Evolutionary conservation across 2,888 invertebrate species (phyloP), one percentile per base, ranked within the genome.

Genomic region (Xiphydria camelus): DNA sequence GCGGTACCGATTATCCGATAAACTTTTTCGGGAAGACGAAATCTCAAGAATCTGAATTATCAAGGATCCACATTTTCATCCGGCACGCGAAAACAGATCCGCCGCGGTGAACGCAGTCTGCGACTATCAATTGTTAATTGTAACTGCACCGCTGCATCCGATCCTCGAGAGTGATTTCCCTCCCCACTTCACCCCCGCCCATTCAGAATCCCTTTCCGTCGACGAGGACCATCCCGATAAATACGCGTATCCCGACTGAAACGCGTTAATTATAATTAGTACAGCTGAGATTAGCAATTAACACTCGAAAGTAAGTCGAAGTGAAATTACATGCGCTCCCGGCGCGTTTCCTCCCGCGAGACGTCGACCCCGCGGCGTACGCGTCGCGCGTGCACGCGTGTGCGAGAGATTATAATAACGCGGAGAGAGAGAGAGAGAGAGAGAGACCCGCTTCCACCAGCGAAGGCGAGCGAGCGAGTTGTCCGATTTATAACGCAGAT

Each of bases 401-500:
- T 47, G 51, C 46, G 42, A 45, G 47, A 53, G n/a, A n/a, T n/a
- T n/a, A n/a, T 55, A 57, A 55, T 56, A 55, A 56, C 57, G 54
- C 42, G 36, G 46, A 47, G 41, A n/a, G 49, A 36, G 41, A 40
- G n/a, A n/a, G n/a, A n/a, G n/a, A n/a, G n/a, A n/a, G 51, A 44
- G 59, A 52, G n/a, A n/a, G n/a, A n/a, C n/a, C n/a, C n/a, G n/a
- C n/a, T 50, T 57, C 57, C 59, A 52, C 29, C 29, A 29, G n/a
- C 12, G 57, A 54, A 61, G 57, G 60, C 55, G 57, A 57, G 52
- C 57, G 55, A 56, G 55, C 59, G 49, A 59, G 55, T 71, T 65
- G 61, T 67, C 69, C 72, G 73, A 74, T 75, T 75, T 74, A 75
- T 72, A 74, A 73, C 73, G 70, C 72, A 70, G 74, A 75, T 75